A percentile compares a stretch with the other conserved stretches of the same genome.
Conservation (phyloP, 2,888 invertebrate genomes). For the Synanthedon andrenaeformis region DNA sequence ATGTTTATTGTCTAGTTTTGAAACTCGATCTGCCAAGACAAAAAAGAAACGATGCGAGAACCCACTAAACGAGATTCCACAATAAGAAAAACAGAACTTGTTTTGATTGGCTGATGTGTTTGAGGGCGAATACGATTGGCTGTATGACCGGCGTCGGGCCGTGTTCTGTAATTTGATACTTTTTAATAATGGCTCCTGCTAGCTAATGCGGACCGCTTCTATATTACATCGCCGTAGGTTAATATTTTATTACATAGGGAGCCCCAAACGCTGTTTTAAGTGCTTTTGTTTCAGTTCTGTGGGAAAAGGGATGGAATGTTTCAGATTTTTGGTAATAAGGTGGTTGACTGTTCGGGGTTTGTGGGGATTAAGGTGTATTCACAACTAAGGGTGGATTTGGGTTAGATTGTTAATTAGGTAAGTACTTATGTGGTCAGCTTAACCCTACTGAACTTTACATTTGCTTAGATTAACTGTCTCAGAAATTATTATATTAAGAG, state of each 20-base stretch:
- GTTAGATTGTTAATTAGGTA: no score
- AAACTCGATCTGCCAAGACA: conserved; percentile 48
- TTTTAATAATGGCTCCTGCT: conserved; percentile 69
- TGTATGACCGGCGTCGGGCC: conserved; percentile 26
- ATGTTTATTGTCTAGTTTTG: not conserved
- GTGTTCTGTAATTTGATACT: conserved; percentile 66
- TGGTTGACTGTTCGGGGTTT: conserved; percentile 30
- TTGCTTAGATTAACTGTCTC: no score
- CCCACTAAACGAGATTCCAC: no score
- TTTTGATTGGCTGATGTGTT: conserved; percentile 45
- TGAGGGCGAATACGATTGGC: conserved; percentile 50
- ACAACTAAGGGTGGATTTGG: not conserved
- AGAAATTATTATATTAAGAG: no score
- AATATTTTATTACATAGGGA: conserved; percentile 62
- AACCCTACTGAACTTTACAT: no score
- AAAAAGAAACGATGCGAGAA: conserved; percentile 24
- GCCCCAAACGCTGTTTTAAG: conserved; percentile 52
- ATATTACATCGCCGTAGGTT: conserved; percentile 51
- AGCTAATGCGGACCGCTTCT: conserved; percentile 66
- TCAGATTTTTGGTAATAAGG: conserved; percentile 33
- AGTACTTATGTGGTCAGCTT: no score
- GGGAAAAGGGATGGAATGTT: conserved; percentile 39
- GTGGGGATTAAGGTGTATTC: conserved; percentile 13
- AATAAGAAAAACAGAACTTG: conserved; percentile 17
- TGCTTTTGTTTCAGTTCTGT: conserved; percentile 23